Evolutionary conservation across 2,113 vertebrate genomes (phyloP).

Genomic region (Phylloscopus trochilus): DNA sequence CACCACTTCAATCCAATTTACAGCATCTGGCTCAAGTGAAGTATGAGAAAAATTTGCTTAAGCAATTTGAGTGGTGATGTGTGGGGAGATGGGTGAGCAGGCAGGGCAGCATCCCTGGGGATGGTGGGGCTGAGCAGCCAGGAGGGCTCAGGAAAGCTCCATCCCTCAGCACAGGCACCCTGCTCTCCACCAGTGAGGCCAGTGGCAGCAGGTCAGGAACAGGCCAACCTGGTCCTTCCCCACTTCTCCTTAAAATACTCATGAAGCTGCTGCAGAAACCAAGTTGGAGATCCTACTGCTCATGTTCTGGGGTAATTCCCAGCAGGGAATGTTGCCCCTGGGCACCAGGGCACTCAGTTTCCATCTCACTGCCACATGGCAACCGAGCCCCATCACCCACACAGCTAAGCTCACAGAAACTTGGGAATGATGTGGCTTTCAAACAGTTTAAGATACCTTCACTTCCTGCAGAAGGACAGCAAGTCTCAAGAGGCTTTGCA

Average conservation of each 20-base stretch:
- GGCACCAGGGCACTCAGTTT: neutral
- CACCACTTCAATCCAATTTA: neutral
- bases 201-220: neutral
- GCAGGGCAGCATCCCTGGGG: neutral
- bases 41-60: slow-evolving; percentile 5
- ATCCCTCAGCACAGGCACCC: neutral
- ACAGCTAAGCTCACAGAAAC: neutral
- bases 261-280: neutral
- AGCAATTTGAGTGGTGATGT: neutral
- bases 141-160: neutral
- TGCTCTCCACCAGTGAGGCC: rapidly evolving
- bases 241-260: neutral
- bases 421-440: neutral
- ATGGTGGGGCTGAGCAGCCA: neutral
- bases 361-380: neutral
- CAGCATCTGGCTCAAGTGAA: neutral
- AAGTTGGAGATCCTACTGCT: neutral
- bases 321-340: neutral
- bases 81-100: neutral
- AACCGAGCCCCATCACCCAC: rapidly evolving
- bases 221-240: neutral
- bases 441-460: neutral
- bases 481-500: neutral
- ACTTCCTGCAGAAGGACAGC: neutral
- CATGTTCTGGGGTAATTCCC: neutral